Conservation (phyloP, 2,888 invertebrate species). For the Neocrepidodera transversa region DNA sequence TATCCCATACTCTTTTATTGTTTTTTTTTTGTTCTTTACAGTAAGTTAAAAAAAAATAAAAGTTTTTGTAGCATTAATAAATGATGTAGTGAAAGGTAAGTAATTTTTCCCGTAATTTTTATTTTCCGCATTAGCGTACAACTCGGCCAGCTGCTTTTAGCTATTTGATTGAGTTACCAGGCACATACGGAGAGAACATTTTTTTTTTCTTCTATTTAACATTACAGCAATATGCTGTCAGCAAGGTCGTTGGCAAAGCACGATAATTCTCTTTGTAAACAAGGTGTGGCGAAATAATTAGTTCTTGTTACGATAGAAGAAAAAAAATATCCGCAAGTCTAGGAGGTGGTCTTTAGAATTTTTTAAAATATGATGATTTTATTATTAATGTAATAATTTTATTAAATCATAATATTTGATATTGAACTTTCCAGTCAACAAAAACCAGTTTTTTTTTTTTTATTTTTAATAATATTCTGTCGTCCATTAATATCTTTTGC, state of each 20-base stretch:
- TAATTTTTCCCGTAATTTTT: too few species aligned
- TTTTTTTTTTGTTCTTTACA: too few species aligned
- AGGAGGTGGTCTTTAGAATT: slow-evolving; percentile 20
- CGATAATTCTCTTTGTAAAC: slow-evolving; percentile 33
- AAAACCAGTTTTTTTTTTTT: slow-evolving; percentile 1
- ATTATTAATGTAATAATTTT: too few species aligned
- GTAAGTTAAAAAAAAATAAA: too few species aligned
- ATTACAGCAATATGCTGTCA: slow-evolving; percentile 15
- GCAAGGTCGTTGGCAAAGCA: slow-evolving; percentile 16
- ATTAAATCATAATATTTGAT: background rate
- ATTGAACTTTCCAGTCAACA: slow-evolving; percentile 7
- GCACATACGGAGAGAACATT: background rate
- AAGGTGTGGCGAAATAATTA: slow-evolving; percentile 33
- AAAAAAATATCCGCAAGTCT: background rate
- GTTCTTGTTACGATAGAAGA: slow-evolving; percentile 21
- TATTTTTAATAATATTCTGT: too few species aligned
- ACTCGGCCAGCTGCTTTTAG: slow-evolving; percentile 11
- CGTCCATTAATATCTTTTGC: slow-evolving; percentile 3
- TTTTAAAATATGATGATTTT: too few species aligned
- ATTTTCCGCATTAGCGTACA: too few species aligned
- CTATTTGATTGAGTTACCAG: background rate
- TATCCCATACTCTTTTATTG: too few species aligned
- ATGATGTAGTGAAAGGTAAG: too few species aligned
- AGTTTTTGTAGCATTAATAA: too few species aligned
- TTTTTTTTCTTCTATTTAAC: slow-evolving; percentile 13